A percentile compares a stretch with the other conserved stretches of the same genome.
Evolutionary conservation across 1,140 invertebrate species (phyloP).

Genomic region (Diachasma alloeum): DNA sequence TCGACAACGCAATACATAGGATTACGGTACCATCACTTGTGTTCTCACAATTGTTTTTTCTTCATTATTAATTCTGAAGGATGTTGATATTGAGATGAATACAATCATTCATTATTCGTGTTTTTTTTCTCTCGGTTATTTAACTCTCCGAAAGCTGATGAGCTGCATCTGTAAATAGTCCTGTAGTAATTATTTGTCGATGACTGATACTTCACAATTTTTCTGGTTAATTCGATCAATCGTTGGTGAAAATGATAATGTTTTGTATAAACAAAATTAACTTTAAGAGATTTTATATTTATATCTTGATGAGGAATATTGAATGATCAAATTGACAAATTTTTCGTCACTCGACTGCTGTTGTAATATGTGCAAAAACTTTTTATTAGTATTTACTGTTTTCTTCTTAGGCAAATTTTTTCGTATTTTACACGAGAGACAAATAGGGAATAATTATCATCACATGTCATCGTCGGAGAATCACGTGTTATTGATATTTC

Average conservation of each 20-base stretch:
- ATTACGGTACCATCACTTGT: conserved; percentile 26
- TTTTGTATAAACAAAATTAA: conserved; percentile 4
- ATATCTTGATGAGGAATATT: conserved; percentile 18
- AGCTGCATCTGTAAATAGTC: not conserved
- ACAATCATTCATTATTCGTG: not conserved
- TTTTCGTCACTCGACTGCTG: conserved; percentile 13
- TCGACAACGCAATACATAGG: conserved; percentile 36
- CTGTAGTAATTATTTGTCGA: not conserved
- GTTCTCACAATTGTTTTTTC: conserved; percentile 9
- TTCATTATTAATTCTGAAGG: not conserved
- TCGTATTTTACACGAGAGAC: not conserved
- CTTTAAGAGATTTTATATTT: conserved; percentile 17
- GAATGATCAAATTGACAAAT: conserved; percentile 10
- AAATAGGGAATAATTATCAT: not conserved
- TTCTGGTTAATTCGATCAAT: not conserved
- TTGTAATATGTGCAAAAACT: conserved; percentile 19
- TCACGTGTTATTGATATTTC: not conserved
- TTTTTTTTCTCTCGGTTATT: not conserved
- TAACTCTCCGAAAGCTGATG: not conserved
- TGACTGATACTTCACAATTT: not conserved
- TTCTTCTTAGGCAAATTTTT: not conserved
- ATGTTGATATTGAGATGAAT: not conserved
- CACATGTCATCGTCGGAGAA: not conserved
- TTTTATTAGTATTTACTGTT: not conserved
- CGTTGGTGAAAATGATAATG: not conserved